Evolutionary conservation across 2,888 invertebrate species (phyloP), one percentile per base, ranked within the genome.

Genomic region (Tipula lateralis): DNA sequence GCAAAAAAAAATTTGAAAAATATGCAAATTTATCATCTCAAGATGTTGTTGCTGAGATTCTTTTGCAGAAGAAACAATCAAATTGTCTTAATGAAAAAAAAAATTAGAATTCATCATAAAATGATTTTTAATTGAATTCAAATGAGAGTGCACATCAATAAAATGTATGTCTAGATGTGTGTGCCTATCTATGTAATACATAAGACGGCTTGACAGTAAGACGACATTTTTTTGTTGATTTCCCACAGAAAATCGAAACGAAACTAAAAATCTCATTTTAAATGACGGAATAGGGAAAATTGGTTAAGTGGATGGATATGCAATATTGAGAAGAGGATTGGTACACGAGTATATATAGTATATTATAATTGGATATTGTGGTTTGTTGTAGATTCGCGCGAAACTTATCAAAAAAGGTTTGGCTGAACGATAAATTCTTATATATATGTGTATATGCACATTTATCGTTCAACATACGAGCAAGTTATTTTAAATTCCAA

Each of bases 131-230:
- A 66, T 66, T 66, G 66, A 66, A 66, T 66, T 66, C 66, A 66
- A 66, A 66, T 66, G 66, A 66, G 66, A 66, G 66, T 66, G 66
- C 66, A 66, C 66, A 66, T 66, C 66, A 66, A 66, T 66, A 66
- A 66, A 66, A 66, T 66, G 66, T 66, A 66, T 66, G 9, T 19
- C 24, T 66, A 9, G 66, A 66, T 19, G n/a, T n/a, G n/a, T n/a
- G 19, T 12, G n/a, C 16, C 4, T 66, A 66, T 24, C 24, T 66
- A 50, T 0, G 2, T 66, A n/a, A n/a, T n/a, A n/a, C n/a, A 66
- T 6, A 66, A 19, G 66, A 66, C 66, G 24, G n/a, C n/a, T n/a
- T 66, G 66, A 66, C 24, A 66, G 19, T 66, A 66, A 66, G 66
- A 66, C 66, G 66, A 66, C 66, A 66, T 66, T 66, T 66, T 44